Percentiles rank a stretch among this genome's conserved stretches.
phyloP scores from a whole-genome alignment of 2,888 invertebrate species.

The Metacarcinus magister region DNA sequence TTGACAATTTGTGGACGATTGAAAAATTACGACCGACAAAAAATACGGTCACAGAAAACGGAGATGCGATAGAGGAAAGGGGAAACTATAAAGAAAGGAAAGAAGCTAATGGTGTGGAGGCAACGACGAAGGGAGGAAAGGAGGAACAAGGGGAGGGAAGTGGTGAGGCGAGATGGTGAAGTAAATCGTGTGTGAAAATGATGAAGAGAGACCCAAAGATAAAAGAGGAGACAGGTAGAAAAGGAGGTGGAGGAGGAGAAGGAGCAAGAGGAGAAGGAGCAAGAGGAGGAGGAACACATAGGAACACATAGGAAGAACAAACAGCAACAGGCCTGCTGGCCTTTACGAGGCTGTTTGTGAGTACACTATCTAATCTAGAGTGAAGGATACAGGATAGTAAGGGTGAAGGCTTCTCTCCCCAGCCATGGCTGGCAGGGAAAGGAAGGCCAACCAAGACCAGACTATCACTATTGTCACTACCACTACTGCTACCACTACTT shows the following conservation, averaged over 20 bases:
- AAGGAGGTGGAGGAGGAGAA: background rate
- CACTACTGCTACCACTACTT: too few relatives aligned
- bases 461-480: too few relatives aligned
- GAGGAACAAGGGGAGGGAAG: conserved; percentile 38
- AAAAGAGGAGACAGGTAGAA: background rate
- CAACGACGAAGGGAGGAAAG: background rate
- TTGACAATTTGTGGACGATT: background rate
- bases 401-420: too few relatives aligned
- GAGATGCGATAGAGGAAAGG: background rate
- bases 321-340: too few relatives aligned
- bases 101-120: conserved; percentile 27
- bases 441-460: too few relatives aligned
- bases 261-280: background rate
- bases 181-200: conserved; percentile 44
- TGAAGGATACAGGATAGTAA: too few relatives aligned
- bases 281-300: background rate
- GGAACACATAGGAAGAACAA: too few relatives aligned
- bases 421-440: too few relatives aligned
- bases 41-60: background rate
- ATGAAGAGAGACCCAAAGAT: conserved; percentile 45
- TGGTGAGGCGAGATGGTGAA: conserved; percentile 36
- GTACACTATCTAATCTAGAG: too few relatives aligned
- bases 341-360: too few relatives aligned
- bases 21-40: background rate
- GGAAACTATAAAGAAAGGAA: conserved; percentile 36